Evolutionary conservation across 2,888 invertebrate species (phyloP).

Genomic region (Aspidiotus rigidus): DNA sequence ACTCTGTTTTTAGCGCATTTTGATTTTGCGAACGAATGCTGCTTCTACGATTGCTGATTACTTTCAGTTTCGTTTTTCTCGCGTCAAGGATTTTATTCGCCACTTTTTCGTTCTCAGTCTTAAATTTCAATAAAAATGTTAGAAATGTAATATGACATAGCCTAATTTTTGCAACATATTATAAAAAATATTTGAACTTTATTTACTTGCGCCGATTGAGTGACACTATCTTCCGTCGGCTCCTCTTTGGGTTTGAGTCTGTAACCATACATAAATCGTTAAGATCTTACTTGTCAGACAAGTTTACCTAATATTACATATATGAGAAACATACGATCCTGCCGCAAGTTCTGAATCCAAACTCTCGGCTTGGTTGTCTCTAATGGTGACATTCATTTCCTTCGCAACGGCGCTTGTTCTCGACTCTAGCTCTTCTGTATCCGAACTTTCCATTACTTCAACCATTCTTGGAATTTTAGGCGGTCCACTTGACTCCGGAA

Average conservation of each 20-base stretch:
- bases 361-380: background rate
- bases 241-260: constrained; percentile 8
- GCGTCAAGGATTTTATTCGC: background rate
- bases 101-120: constrained; percentile 1
- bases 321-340: background rate
- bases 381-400: constrained; percentile 9
- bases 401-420: background rate
- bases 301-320: background rate
- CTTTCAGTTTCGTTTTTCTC: background rate
- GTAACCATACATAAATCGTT: background rate
- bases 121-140: constrained; percentile 8
- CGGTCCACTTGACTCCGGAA: background rate
- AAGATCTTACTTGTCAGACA: background rate
- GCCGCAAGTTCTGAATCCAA: background rate
- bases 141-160: too few relatives aligned
- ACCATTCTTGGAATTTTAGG: background rate
- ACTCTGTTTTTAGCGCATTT: background rate
- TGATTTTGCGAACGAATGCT: background rate
- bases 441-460: background rate
- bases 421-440: background rate
- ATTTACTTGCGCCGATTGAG: background rate
- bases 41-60: too few relatives aligned
- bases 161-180: too few relatives aligned
- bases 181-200: too few relatives aligned
- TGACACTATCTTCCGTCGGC: background rate